Percentiles rank a stretch among this genome's conserved stretches.
These are phyloP conservation scores for Drosophila nr. perissopoda DNA, from an alignment of 2,888 invertebrate genomes.

Conservation along the genomic window DNA sequence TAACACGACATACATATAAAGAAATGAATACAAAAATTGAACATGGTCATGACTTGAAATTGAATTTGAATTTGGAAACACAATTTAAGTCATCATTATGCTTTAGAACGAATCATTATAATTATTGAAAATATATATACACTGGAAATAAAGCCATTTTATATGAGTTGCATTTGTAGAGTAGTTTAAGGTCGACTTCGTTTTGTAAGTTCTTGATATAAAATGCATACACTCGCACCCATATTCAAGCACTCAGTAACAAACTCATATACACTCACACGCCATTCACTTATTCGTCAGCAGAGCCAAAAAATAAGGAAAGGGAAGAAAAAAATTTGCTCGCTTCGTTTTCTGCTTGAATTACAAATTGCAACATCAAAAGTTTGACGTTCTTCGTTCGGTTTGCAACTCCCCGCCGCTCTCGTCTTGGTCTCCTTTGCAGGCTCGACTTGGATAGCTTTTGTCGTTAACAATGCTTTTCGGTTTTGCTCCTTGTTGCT, in stretches of 20 bases:
- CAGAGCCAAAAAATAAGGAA: constrained; percentile 30
- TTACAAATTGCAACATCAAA: constrained; percentile 84
- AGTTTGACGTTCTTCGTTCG: constrained; percentile 81
- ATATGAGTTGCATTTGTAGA: neutral
- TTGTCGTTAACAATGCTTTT: constrained; percentile 79
- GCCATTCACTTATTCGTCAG: constrained; percentile 61
- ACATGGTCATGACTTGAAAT: neutral
- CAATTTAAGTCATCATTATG: neutral
- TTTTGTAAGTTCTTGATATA: constrained; percentile 35
- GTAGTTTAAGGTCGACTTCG: constrained; percentile 14
- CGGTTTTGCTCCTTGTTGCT: constrained; percentile 58
- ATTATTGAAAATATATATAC: neutral
- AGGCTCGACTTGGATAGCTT: constrained; percentile 34
- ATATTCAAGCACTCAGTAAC: constrained; percentile 34
- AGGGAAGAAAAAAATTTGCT: constrained; percentile 62
- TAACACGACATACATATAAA: neutral
- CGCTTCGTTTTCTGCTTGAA: constrained; percentile 83
- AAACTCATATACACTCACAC: constrained; percentile 23
- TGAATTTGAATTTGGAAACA: neutral
- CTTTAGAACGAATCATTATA: neutral
- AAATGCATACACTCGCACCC: constrained; percentile 55
- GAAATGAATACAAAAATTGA: neutral
- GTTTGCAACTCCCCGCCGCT: constrained; percentile 24
- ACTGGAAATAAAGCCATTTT: neutral
- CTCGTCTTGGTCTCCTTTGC: constrained; percentile 4